These are phyloP conservation scores for Periphyllus acericola DNA, from an alignment of 2,888 invertebrate genomes.

Conservation along the genomic window DNA sequence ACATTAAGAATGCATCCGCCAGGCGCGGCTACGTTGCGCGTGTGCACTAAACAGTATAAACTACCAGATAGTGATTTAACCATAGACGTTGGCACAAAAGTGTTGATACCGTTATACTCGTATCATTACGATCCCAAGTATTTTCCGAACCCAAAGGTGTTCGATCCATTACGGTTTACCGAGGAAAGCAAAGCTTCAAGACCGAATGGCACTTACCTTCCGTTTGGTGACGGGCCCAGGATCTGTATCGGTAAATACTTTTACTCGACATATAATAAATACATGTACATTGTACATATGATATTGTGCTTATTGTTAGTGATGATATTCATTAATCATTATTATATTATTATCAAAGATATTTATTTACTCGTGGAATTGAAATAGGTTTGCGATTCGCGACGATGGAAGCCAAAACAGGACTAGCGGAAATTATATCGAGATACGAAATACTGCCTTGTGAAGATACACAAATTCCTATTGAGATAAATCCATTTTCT, in stretches of 20 bases:
- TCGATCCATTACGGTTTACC: slow-evolving; percentile 72
- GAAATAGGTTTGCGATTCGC: slow-evolving; percentile 56
- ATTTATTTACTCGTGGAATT: not conserved
- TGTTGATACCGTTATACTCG: slow-evolving; percentile 71
- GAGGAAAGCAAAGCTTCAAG: slow-evolving; percentile 70
- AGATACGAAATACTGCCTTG: slow-evolving; percentile 64
- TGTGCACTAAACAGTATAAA: slow-evolving; percentile 70
- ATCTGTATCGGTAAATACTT: slow-evolving; percentile 67
- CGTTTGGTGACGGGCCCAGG: slow-evolving; percentile 68
- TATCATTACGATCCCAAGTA: slow-evolving; percentile 72
- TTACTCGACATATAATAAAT: not conserved
- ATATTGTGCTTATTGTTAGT: too few relatives aligned
- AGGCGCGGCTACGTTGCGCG: slow-evolving; percentile 69
- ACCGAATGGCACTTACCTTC: slow-evolving; percentile 69
- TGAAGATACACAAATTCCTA: slow-evolving; percentile 63
- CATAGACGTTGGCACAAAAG: slow-evolving; percentile 70
- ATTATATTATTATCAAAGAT: not conserved
- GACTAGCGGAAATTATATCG: slow-evolving; percentile 69
- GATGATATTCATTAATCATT: too few relatives aligned
- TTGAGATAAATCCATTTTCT: slow-evolving; percentile 62
- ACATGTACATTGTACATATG: too few relatives aligned
- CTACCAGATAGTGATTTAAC: slow-evolving; percentile 70
- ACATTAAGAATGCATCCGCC: slow-evolving; percentile 73
- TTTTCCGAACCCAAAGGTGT: slow-evolving; percentile 71
- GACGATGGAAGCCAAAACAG: slow-evolving; percentile 71